These are phyloP conservation scores for Emydura subglobosa DNA, from an alignment of 2,113 vertebrate species.

Conservation along the genomic window DNA sequence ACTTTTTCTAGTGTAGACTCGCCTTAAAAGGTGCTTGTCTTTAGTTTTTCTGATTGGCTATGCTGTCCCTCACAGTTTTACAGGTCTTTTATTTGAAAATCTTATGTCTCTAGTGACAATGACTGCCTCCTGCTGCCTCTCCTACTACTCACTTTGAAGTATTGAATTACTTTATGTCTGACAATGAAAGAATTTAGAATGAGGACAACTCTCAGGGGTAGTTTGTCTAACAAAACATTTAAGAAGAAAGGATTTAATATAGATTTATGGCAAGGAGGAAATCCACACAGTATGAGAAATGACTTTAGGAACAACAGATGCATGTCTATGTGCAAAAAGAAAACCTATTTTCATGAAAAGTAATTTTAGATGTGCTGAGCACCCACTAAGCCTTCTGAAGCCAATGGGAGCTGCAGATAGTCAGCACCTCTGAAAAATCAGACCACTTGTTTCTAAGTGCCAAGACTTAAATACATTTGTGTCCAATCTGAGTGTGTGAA, in stretches of 20 bases:
- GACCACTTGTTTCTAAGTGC: background rate
- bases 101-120: background rate
- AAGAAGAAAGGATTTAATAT: background rate
- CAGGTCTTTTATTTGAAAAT: background rate
- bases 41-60: background rate
- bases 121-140: background rate
- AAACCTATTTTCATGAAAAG: constrained; percentile 4
- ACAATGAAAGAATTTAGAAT: constrained; percentile 12
- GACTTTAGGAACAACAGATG: constrained; percentile 2
- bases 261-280: constrained; percentile 16
- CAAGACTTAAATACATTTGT: constrained; percentile 1
- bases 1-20: too few relatives aligned
- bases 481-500: background rate
- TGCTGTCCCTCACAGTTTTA: background rate
- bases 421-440: constrained; percentile 10
- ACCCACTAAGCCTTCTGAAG: background rate
- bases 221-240: constrained; percentile 18
- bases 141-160: background rate
- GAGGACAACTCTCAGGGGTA: background rate
- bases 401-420: background rate
- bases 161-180: constrained; percentile 14
- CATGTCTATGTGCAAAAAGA: background rate
- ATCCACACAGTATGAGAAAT: background rate
- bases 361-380: constrained; percentile 5
- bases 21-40: background rate